Evolutionary conservation across 2,113 vertebrate genomes (phyloP), one percentile per base, ranked within the genome.

Genomic region (Pangasianodon gigas): DNA sequence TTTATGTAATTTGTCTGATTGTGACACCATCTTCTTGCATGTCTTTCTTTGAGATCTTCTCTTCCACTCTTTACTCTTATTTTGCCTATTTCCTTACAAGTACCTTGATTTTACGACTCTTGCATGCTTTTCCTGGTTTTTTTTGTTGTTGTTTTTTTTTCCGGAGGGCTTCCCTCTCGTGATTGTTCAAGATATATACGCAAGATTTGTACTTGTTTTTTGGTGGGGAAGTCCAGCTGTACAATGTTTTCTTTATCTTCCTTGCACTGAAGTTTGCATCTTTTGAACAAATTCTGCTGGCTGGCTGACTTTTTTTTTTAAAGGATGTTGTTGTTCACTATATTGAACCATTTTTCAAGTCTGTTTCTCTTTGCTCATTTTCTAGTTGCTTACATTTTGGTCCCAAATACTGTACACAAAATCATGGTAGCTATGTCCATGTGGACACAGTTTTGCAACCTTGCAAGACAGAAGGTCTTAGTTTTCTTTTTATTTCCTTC

Each of bases 401-500:
- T 46, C 7, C 74, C 21, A 46, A 77, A 77, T 1, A 1, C 4
- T 24, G 2, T 24, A 10, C 9, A 11, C 1, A 3, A 44, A 44
- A 75, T 46, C 19, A 24, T 46, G 13, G 19, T 24, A 1, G 19
- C 44, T 4, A 19, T 82, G 29, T 9, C 51, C 48, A 82, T 54
- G 26, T 54, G 77, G 51, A 54, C 51, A n/a, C 1, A 52, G 51
- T 54, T 82, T 82, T 32, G 80, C 80, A 82, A 82, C 16, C 48
- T 82, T 82, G 48, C 29, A 82, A n/a, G 6, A 8, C 80, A 54
- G 16, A 54, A 18, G 51, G 80, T 54, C 29, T 19, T 32, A 29
- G 80, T 32, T 82, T 29, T 82, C 24, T 32, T 82, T 82, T 82
- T 54, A 32, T 54, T 82, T 82, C 80, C 80, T 82, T 82, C 51